Conservation (phyloP, 1,140 invertebrate species). For the Drepana arcuata region DNA sequence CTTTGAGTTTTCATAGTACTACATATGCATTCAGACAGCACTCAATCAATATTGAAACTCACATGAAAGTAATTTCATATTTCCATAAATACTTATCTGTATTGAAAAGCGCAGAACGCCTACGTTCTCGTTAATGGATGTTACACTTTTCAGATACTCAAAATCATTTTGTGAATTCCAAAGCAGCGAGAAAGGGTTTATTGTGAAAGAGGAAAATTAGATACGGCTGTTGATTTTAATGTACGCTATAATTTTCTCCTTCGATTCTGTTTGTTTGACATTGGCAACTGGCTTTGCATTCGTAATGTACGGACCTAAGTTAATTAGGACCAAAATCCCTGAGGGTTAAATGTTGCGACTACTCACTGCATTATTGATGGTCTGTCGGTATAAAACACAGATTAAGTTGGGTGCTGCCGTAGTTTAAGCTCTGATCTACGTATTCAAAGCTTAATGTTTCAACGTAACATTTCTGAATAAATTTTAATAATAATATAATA, state of each 20-base stretch:
- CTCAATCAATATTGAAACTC: slow-evolving; percentile 1
- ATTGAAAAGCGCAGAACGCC: too few relatives aligned
- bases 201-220: background rate
- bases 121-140: slow-evolving; percentile 1
- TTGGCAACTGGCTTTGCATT: slow-evolving; percentile 11
- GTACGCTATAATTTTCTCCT: background rate
- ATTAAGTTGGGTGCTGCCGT: too few relatives aligned
- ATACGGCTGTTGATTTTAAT: background rate
- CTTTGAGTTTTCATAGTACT: too few relatives aligned
- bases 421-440: too few relatives aligned
- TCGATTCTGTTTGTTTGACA: slow-evolving; percentile 5
- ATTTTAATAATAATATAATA: too few relatives aligned
- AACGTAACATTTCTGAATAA: too few relatives aligned
- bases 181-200: background rate
- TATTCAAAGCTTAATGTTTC: too few relatives aligned
- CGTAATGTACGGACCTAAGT: slow-evolving; percentile 11
- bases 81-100: too few relatives aligned
- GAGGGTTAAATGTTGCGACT: slow-evolving; percentile 11
- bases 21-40: too few relatives aligned
- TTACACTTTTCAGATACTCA: background rate
- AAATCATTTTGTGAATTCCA: slow-evolving; percentile 1
- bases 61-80: too few relatives aligned
- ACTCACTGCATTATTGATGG: slow-evolving; percentile 13
- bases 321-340: slow-evolving; percentile 10
- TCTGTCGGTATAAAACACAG: slow-evolving; percentile 4